Percentiles rank a stretch among this genome's conserved stretches.
Evolutionary conservation across 2,888 invertebrate species (phyloP).

Genomic region (Chesias legatella): DNA sequence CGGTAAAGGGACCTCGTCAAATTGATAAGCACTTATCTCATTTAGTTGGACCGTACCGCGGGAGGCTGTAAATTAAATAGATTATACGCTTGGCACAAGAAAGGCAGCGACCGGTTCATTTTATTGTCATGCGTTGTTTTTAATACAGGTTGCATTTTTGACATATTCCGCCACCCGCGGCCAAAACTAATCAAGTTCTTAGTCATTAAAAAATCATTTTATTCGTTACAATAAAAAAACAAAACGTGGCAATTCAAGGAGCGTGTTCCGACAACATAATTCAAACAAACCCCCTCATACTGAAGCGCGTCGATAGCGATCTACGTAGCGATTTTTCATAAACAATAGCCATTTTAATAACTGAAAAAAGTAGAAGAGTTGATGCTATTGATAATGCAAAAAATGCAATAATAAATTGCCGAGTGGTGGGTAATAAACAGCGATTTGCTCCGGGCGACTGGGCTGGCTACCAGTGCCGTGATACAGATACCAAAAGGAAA

Average conservation of each 20-base stretch:
- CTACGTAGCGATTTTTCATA: conserved; percentile 70
- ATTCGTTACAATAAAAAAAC: conserved; percentile 10
- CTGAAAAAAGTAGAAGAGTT: conserved; percentile 66
- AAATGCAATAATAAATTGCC: conserved; percentile 79
- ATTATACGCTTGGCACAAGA: conserved; percentile 40
- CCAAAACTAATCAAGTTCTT: conserved; percentile 29
- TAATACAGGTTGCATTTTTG: conserved; percentile 32
- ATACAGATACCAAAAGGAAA: conserved; percentile 40
- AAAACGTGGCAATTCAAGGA: conserved; percentile 17
- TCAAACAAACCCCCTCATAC: conserved; percentile 47
- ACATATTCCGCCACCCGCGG: conserved; percentile 29
- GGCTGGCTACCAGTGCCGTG: conserved; percentile 67
- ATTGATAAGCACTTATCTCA: conserved; percentile 53
- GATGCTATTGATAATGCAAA: conserved; percentile 79
- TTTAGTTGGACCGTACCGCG: conserved; percentile 39
- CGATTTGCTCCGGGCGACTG: conserved; percentile 77
- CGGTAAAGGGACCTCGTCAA: conserved; percentile 43
- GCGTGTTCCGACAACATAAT: conserved; percentile 25
- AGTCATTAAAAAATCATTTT: conserved; percentile 25
- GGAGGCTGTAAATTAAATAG: conserved; percentile 53
- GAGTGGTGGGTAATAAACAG: conserved; percentile 74
- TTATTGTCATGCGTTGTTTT: conserved; percentile 34
- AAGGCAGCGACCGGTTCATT: conserved; percentile 35
- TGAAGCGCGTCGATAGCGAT: conserved; percentile 61
- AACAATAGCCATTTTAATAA: conserved; percentile 79